Evolutionary conservation across 2,797 vertebrate species (phyloP).

Genomic region (Agapornis canus): DNA sequence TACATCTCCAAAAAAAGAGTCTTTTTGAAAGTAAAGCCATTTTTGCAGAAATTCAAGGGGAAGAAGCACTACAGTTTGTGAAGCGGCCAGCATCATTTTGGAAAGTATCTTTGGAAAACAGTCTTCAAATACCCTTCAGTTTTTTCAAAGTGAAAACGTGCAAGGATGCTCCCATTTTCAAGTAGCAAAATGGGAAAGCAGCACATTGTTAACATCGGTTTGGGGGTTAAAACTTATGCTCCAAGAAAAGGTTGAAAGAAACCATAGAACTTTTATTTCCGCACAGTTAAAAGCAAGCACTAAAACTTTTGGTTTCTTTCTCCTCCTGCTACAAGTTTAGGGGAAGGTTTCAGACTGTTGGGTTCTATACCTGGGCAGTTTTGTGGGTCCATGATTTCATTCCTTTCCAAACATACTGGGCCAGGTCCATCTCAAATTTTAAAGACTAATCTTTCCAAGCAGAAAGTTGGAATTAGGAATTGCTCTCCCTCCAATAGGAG

Average conservation of each 20-base stretch:
- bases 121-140: not conserved
- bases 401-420: not conserved
- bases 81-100: not conserved
- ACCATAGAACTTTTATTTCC: not conserved
- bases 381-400: not conserved
- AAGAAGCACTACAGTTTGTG: fast-evolving
- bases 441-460: not conserved
- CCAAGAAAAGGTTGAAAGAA: not conserved
- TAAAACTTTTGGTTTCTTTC: not conserved
- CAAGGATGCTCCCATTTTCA: not conserved
- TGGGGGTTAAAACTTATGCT: not conserved
- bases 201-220: not conserved
- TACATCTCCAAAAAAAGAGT: not conserved
- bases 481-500: not conserved
- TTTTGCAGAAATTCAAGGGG: not conserved
- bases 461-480: not conserved
- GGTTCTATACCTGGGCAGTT: not conserved
- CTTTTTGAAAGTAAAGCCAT: not conserved
- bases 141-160: not conserved
- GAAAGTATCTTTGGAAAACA: not conserved
- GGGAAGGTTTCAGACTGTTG: not conserved
- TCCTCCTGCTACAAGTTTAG: not conserved
- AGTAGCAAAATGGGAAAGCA: not conserved
- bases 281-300: not conserved
- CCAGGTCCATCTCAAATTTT: not conserved